Evolutionary conservation across 2,797 vertebrate species (phyloP).

Genomic region (Ctenopoma multispine): DNA sequence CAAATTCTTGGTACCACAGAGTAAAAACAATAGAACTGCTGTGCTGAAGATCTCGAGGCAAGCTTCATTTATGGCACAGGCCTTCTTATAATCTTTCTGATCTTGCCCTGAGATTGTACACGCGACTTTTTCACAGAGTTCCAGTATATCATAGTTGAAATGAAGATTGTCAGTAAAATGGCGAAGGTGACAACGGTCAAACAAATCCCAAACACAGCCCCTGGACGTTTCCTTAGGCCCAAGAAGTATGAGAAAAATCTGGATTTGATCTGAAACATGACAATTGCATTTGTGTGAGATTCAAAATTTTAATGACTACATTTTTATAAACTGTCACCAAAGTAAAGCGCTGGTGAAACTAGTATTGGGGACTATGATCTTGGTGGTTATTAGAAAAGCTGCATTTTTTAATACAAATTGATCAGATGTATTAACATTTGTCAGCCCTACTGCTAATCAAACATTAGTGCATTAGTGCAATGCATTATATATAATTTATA

Average conservation of each 20-base stretch:
- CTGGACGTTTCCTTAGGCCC: conserved; percentile 90
- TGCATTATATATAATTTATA: too few species aligned
- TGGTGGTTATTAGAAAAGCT: neutral
- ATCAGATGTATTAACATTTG: neutral
- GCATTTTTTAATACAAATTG: neutral
- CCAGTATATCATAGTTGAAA: conserved; percentile 92
- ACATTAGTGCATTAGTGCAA: too few species aligned
- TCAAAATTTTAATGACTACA: conserved; percentile 1
- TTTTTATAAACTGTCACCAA: neutral
- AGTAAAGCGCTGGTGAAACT: conserved; percentile 1
- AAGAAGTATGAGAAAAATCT: conserved; percentile 91
- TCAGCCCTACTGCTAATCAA: neutral
- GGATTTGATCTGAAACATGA: conserved; percentile 92
- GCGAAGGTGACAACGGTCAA: conserved; percentile 85
- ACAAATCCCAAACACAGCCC: conserved; percentile 92
- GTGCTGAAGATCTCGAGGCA: conserved; percentile 71
- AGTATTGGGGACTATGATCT: neutral
- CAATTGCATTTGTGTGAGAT: conserved; percentile 63
- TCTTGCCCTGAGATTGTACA: conserved; percentile 90
- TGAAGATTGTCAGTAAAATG: conserved; percentile 89
- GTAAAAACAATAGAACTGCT: conserved; percentile 42
- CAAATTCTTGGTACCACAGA: conserved; percentile 47
- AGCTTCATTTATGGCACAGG: conserved; percentile 75
- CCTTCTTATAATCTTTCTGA: conserved; percentile 93
- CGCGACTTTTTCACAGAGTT: conserved; percentile 92